Evolutionary conservation across 2,113 vertebrate species (phyloP), one percentile per base, ranked within the genome.

Genomic region (Uria lomvia): DNA sequence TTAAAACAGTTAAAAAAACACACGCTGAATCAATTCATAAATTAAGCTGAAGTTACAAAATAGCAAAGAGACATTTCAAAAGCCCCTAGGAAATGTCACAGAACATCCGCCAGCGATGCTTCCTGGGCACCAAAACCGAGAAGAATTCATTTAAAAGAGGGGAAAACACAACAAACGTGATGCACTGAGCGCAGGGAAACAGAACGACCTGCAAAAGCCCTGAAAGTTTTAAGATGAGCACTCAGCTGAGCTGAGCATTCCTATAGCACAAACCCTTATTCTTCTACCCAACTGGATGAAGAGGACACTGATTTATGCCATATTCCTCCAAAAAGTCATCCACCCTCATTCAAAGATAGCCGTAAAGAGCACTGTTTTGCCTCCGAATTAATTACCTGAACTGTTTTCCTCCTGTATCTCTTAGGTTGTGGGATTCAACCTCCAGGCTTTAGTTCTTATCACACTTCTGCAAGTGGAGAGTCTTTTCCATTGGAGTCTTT

Each of bases 261-360:
- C 8, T 2, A 6, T 0, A 52, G 23, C 67, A 90, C 47, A 58
- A 34, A n/a, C 34, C 13, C 21, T 12, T 5, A 13, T 0, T 26
- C 15, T 34, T 71, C 60, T 49, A 75, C 27, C 21, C 53, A 50
- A 9, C 13, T 11, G 40, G 6, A 26, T 1, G 8, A 75, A 72
- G 13, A 76, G 6, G 23, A 5, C 50, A 38, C 40, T 55, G 50
- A 45, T 22, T 45, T 27, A 32, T 0, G 6, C 11, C 34, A 17
- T 4, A 11, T 8, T 55, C 30, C 53, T 56, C 43, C 18, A 73
- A 26, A 43, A 86, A 60, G 38, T 13, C 49, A 66, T 30, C 30
- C 34, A 47, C 5, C 8, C 15, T 49, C n/a, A 15, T 30, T 43
- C 50, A 53, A 62, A 81, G 21, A 43, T 13, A 56, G 1, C 45